Percentiles rank a stretch among this genome's conserved stretches.
phyloP scores from a whole-genome alignment of 2,113 vertebrate species.

The Thoracochromis brauschi region DNA sequence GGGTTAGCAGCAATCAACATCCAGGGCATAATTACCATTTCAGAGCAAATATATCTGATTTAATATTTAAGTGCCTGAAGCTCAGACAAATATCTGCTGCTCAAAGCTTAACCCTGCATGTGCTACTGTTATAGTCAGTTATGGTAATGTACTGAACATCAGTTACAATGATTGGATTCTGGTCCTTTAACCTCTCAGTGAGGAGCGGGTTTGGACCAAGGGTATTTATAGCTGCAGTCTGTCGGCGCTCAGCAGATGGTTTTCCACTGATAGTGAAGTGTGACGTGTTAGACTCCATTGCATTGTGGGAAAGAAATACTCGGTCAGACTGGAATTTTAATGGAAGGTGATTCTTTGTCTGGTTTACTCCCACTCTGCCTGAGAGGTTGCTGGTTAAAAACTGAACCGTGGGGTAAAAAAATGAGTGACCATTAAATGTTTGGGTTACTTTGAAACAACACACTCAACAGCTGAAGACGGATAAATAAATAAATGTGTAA shows the following conservation, averaged over 20 bases:
- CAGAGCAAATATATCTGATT: background rate
- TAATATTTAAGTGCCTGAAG: background rate
- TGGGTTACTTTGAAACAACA: background rate
- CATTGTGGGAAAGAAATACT: constrained; percentile 35
- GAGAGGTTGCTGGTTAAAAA: background rate
- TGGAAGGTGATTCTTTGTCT: background rate
- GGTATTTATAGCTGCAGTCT: constrained; percentile 39
- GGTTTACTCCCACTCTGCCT: background rate
- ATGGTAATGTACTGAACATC: background rate
- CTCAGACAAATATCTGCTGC: background rate
- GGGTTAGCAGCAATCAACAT: background rate
- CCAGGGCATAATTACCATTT: background rate
- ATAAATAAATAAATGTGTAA: background rate
- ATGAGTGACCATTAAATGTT: background rate
- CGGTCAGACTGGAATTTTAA: background rate
- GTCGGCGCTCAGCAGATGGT: constrained; percentile 12
- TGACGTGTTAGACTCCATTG: constrained; percentile 15
- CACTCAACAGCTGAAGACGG: background rate
- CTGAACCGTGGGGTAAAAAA: background rate
- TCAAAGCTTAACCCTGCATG: background rate
- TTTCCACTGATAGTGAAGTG: constrained; percentile 48
- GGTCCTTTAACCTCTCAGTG: background rate
- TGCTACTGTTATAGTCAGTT: background rate
- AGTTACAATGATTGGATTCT: background rate
- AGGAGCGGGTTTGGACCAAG: background rate